Conservation (phyloP, 2,888 invertebrate species). For the Vandiemenella viatica region DNA sequence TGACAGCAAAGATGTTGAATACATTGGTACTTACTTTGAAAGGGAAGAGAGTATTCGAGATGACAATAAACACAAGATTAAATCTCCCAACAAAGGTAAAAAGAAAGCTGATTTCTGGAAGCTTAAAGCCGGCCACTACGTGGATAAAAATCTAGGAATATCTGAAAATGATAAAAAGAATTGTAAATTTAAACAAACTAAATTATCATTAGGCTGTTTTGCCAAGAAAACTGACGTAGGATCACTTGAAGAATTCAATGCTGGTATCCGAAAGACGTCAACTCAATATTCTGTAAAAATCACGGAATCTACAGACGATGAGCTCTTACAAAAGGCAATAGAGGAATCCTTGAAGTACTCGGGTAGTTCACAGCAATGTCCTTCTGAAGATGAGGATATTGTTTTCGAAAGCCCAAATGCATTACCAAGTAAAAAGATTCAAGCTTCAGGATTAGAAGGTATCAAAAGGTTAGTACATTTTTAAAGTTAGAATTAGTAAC, state of each 20-base stretch:
- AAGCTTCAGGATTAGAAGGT: too few species aligned
- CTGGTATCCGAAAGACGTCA: constrained; percentile 1
- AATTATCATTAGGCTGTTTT: neutral
- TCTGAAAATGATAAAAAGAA: neutral
- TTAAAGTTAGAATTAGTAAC: too few species aligned
- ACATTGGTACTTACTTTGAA: neutral
- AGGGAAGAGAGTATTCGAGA: neutral
- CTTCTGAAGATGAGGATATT: constrained; percentile 4
- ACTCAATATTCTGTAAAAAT: neutral
- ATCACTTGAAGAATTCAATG: constrained; percentile 6
- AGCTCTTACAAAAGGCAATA: neutral
- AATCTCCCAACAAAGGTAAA: neutral
- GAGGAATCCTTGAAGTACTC: neutral
- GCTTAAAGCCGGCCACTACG: neutral
- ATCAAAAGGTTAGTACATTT: too few species aligned
- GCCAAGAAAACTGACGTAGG: constrained; percentile 1
- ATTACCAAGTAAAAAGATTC: neutral
- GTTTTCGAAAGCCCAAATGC: constrained; percentile 3
- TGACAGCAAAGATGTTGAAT: neutral
- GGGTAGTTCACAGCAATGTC: neutral
- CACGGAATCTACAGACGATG: neutral
- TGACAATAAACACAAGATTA: neutral
- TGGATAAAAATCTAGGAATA: neutral
- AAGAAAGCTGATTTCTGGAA: constrained; percentile 5
- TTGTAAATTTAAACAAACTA: constrained; percentile 7